phyloP scores from a whole-genome alignment of 2,888 invertebrate genomes.

The Ichneumoninae sp. region DNA sequence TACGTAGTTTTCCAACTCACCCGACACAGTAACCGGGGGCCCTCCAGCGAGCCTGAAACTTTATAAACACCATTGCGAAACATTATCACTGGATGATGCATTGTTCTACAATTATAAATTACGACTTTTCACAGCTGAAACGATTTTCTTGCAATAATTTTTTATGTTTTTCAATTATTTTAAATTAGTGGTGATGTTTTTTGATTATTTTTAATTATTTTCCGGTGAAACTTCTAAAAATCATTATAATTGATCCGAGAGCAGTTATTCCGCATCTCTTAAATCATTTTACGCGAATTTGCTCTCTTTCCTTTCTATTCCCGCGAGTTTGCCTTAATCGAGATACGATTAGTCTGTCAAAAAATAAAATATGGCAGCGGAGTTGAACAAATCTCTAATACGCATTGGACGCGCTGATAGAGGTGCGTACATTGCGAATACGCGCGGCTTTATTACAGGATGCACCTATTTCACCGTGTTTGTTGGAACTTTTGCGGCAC shows the following conservation, averaged over 20 bases:
- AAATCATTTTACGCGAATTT: conserved; percentile 20
- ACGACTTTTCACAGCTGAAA: not conserved
- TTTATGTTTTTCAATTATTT: not conserved
- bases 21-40: not conserved
- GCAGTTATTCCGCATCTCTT: not conserved
- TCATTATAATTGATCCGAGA: not conserved
- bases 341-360: conserved; percentile 56
- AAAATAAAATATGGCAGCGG: conserved; percentile 56
- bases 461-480: conserved; percentile 74
- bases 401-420: not conserved
- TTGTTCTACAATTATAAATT: not conserved
- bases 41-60: not conserved
- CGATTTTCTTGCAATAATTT: not conserved
- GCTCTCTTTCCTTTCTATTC: conserved; percentile 41
- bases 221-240: not conserved
- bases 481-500: conserved; percentile 38
- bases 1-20: not conserved
- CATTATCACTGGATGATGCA: not conserved
- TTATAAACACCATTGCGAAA: not conserved
- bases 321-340: conserved; percentile 51
- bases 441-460: conserved; percentile 76
- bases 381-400: conserved; percentile 42
- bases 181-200: not conserved
- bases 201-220: not conserved
- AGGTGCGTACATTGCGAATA: conserved; percentile 13